Base-by-base conservation (phyloP, 2,888 invertebrate species). In the Physocephala rufipes region DNA sequence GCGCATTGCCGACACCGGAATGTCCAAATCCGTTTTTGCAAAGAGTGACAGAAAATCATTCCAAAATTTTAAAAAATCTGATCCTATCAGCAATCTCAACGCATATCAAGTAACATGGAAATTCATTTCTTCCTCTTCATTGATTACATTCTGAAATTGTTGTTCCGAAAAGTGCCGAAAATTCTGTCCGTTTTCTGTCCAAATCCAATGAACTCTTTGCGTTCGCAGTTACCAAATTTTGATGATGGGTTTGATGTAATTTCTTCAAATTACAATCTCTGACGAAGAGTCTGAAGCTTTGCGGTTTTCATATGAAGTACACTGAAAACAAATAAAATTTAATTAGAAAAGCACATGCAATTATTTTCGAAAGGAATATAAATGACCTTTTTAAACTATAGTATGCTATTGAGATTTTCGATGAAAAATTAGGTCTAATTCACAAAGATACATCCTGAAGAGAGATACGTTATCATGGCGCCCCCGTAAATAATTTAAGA, bases 181-280 rank as follows among this genome's bases (percentile, higher is more conserved):
- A 64, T 24, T 16, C n/a, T 64, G 47, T 24, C 45, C 64, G 63
- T 64, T 19, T 45, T 64, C 47, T 28, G 15, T 30, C 62, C 19
- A 36, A 36, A 62, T n/a, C 49, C 19, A 21, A 19, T 53, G 53
- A 12, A 53, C 21, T 36, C 36, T 4, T 36, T 36, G 36, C 36
- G 36, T 36, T 36, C n/a, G 36, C 36, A 36, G 36, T 36, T 36
- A 36, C 36, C 36, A 36, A 9, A 7, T 36, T 53, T 53, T 9
- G 53, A 12, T 12, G 47, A 28, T 28, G n/a, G n/a, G n/a, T 16
- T 24, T 3, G 49, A 26, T 24, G 49, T 49, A 49, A 64, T n/a
- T 64, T 64, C 49, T 64, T 49, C 45, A 9, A 64, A 49, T 49
- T 49, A 24, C 64, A 64, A 64, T 28, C n/a, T 49, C 13, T 15